These are phyloP conservation scores for Pseudomyrmex flavicornis DNA, from an alignment of 1,140 invertebrate species.

Conservation along the genomic window DNA sequence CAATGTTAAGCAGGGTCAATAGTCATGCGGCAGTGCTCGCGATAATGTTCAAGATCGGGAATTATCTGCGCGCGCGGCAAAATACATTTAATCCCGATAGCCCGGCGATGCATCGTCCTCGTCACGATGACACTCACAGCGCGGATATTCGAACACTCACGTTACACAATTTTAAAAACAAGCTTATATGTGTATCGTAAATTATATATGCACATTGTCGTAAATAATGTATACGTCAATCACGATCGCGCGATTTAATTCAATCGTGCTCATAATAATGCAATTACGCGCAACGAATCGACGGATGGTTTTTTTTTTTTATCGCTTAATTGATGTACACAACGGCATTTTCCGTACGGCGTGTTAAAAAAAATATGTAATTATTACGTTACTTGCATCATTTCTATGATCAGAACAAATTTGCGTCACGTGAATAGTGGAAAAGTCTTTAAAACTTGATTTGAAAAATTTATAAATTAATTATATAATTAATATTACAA, in stretches of 20 bases:
- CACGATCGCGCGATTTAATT: conserved; percentile 37
- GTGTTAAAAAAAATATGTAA: not conserved
- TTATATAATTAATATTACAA: too few relatives aligned
- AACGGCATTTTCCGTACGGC: not conserved
- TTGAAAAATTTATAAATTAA: too few relatives aligned
- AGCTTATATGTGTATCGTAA: conserved; percentile 16
- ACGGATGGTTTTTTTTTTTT: not conserved
- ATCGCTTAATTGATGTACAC: conserved; percentile 11
- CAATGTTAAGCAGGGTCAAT: conserved; percentile 66
- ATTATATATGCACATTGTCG: conserved; percentile 12
- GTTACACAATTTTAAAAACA: conserved; percentile 48
- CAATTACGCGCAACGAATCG: not conserved
- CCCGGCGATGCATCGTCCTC: conserved; percentile 37
- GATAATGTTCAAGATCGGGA: conserved; percentile 62
- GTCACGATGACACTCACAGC: conserved; percentile 21
- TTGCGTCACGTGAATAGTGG: too few relatives aligned
- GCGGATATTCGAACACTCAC: not conserved
- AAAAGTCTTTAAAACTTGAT: too few relatives aligned
- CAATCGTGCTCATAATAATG: conserved; percentile 3
- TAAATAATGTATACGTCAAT: conserved; percentile 30
- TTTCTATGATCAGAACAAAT: too few relatives aligned
- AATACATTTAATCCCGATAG: conserved; percentile 60
- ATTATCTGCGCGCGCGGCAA: conserved; percentile 52
- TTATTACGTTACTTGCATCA: not conserved
- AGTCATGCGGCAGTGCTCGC: conserved; percentile 42